phyloP scores from a whole-genome alignment of 2,888 invertebrate species.

The Aromia moschata region DNA sequence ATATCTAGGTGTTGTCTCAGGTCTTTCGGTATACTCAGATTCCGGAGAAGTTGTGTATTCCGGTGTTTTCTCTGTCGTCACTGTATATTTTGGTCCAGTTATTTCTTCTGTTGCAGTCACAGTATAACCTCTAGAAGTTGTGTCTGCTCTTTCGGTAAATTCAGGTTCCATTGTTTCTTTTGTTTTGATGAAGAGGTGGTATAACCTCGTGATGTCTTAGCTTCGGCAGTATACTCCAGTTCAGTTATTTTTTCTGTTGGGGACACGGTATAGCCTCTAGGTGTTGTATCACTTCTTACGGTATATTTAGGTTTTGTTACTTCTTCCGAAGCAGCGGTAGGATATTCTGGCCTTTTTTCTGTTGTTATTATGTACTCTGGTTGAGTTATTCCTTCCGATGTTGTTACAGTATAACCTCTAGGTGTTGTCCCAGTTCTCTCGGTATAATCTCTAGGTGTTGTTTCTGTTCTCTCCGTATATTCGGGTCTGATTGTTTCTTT shows the following conservation, averaged over 20 bases:
- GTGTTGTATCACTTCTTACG: constrained; percentile 17
- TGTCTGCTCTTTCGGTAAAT: background rate
- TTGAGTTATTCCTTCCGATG: background rate
- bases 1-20: background rate
- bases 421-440: background rate
- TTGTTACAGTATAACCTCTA: background rate
- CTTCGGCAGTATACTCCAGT: background rate
- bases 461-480: background rate
- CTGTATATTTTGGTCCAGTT: background rate
- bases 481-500: background rate
- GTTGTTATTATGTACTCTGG: constrained; percentile 16
- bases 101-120: background rate
- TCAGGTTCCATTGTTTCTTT: background rate
- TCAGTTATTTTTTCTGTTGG: background rate
- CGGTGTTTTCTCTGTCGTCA: no score
- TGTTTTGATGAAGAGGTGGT: background rate
- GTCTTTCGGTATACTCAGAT: background rate
- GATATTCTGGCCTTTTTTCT: background rate
- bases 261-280: background rate
- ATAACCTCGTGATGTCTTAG: background rate
- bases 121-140: background rate
- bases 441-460: background rate
- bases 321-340: background rate
- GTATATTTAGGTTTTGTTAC: constrained; percentile 2
- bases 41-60: background rate